Evolutionary conservation across 2,113 vertebrate species (phyloP).

Genomic region (Triplophysa dalaica): DNA sequence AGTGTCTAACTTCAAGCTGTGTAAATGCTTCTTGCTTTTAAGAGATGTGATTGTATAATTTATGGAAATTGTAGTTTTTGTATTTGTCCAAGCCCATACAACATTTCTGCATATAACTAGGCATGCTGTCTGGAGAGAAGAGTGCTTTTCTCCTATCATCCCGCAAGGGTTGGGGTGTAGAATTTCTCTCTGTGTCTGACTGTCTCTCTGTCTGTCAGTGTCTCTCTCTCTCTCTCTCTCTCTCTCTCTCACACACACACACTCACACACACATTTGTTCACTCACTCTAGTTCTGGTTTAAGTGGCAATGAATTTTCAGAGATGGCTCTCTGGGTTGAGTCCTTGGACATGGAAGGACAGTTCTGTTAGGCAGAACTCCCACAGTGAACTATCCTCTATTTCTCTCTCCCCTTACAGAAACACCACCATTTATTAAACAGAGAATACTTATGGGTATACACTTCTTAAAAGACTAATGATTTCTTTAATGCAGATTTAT

Average conservation of each 20-base stretch:
- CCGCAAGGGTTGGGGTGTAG: not conserved
- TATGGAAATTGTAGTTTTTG: not conserved
- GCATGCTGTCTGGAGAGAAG: not conserved
- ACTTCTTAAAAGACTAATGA: not conserved
- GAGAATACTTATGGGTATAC: not conserved
- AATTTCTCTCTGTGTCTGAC: not conserved
- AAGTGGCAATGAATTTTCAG: constrained; percentile 20
- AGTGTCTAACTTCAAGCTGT: not conserved
- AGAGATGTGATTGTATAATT: not conserved
- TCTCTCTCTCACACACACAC: not conserved
- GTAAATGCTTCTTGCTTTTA: not conserved
- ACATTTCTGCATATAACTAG: not conserved
- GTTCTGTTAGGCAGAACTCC: constrained; percentile 1
- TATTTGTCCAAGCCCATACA: not conserved
- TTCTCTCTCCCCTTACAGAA: not conserved
- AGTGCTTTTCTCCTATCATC: not conserved
- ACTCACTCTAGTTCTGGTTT: not conserved
- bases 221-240: too few species aligned
- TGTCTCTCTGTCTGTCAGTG: too few species aligned
- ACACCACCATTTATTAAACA: not conserved
- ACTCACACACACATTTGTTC: not conserved
- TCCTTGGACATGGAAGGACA: constrained; percentile 4
- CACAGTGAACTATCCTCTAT: not conserved
- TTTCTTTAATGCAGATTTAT: not conserved
- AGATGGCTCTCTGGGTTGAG: constrained; percentile 1